Evolutionary conservation across 2,797 vertebrate species (phyloP).

Genomic region (Rallus crepitans): DNA sequence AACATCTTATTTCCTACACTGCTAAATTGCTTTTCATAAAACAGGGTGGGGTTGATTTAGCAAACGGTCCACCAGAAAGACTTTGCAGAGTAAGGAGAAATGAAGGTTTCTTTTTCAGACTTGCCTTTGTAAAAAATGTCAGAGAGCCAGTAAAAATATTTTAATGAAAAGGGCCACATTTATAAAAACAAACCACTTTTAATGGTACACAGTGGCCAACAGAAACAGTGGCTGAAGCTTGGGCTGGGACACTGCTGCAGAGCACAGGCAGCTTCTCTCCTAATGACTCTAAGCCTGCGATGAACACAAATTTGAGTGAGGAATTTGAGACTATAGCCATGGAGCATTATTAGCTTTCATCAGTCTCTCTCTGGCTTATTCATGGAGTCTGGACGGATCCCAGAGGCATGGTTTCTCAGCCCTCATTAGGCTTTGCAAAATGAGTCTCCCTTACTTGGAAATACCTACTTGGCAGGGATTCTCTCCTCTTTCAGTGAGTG

Average conservation of each 20-base stretch:
- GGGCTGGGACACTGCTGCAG: background rate
- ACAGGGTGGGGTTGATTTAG: background rate
- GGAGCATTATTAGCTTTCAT: conserved; percentile 33
- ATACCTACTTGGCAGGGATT: conserved; percentile 7
- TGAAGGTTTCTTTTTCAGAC: background rate
- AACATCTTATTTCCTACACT: background rate
- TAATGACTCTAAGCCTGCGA: background rate
- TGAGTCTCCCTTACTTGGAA: conserved; percentile 10
- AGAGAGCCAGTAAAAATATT: background rate
- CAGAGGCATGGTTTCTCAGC: conserved; percentile 17
- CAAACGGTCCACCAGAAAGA: background rate
- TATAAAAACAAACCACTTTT: background rate
- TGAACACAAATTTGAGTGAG: background rate
- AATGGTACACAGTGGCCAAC: background rate
- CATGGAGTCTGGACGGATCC: conserved; percentile 21
- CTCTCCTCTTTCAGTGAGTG: background rate
- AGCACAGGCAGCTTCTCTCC: background rate
- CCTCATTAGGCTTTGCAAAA: conserved; percentile 37
- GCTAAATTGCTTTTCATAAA: background rate
- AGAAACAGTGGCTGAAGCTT: background rate
- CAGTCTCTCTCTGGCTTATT: background rate
- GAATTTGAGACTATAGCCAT: conserved; percentile 16
- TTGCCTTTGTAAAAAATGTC: background rate
- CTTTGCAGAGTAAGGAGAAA: background rate
- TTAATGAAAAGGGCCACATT: background rate